Evolutionary conservation across 2,113 vertebrate genomes (phyloP), one percentile per base, ranked within the genome.

Genomic region (Phalacrocorax brasilianus): DNA sequence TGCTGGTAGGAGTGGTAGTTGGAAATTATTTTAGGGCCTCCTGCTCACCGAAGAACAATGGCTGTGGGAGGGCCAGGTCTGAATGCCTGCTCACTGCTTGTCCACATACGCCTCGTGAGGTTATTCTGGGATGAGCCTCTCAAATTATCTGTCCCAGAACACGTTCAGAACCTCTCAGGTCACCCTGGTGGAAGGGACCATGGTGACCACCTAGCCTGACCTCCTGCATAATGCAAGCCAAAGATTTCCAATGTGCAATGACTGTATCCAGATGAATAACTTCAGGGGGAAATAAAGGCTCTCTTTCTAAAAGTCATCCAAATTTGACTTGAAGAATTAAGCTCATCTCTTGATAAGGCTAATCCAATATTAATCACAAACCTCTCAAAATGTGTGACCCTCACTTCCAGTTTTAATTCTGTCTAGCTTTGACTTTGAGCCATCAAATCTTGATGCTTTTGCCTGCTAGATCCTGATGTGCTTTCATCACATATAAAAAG

Each of bases 331-430:
- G 38, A 85, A 89, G 50, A 95, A 87, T 74, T 91, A 73, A 87
- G 53, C 22, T 93, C 66, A 75, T 50, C 73, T 72, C 79, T 75
- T 66, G 47, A 58, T 66, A 88, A 78, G 88, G 38, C 33, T 88
- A 91, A 96, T 35, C 52, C n/a, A 77, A 59, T 52, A 77, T 65
- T 44, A 88, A 89, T 79, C 67, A 93, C 33, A 77, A 97, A 70
- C 67, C 28, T 93, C 88, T 93, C 91, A 78, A 91, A 95, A 93
- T 1, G 0, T 58, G 56, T 74, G 59, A 74, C 79, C 7, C 85
- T 89, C 90, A 63, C n/a, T 96, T 96, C 94, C 97, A 97, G 94
- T 96, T 95, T 93, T 93, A 90, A 75, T 58, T 93, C 59, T 92
- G 66, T 82, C 88, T 92, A 94, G 74, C 76, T 94, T 55, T 79